Conservation (phyloP, 2,113 vertebrate genomes). For the Hystrix brachyura region DNA sequence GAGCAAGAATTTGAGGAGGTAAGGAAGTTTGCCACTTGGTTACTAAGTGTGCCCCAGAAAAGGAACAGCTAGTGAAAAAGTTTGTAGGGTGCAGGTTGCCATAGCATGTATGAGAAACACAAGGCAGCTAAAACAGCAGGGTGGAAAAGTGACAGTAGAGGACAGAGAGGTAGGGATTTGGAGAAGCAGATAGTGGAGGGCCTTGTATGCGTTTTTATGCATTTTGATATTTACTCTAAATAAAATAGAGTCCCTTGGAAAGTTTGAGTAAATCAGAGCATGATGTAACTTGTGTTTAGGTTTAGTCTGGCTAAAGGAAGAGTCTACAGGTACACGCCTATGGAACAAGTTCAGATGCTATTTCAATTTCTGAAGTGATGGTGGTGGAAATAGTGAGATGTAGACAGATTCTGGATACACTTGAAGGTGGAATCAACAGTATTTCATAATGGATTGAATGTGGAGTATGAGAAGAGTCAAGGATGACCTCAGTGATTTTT, state of each 20-base stretch:
- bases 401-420: neutral
- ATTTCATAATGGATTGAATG: neutral
- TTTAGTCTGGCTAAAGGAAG: neutral
- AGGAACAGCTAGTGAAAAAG: neutral
- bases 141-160: neutral
- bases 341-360: neutral
- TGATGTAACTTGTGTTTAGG: constrained; percentile 33
- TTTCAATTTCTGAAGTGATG: neutral
- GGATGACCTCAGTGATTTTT: neutral
- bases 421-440: neutral
- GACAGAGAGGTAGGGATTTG: neutral
- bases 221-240: neutral
- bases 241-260: neutral
- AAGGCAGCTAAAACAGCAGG: neutral
- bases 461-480: neutral
- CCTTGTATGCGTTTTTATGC: neutral
- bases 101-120: neutral
- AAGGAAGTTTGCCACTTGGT: neutral
- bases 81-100: neutral
- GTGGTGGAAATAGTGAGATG: neutral
- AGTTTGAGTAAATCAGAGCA: neutral
- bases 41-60: neutral
- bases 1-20: neutral
- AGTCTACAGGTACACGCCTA: neutral
- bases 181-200: neutral